Conservation (phyloP, 1,140 invertebrate species). For the Fopius arisanus region DNA sequence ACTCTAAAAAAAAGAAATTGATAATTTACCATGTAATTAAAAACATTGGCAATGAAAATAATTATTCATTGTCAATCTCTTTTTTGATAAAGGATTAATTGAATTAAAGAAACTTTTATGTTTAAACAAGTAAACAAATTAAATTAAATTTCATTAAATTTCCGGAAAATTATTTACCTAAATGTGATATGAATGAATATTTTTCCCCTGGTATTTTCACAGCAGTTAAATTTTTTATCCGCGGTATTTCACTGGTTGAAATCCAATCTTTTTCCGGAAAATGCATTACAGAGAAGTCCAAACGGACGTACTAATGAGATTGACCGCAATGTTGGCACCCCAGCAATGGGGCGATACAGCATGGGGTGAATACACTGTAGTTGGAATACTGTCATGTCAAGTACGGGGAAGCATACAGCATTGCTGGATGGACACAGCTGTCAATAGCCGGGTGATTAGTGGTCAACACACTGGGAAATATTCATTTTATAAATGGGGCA, state of each 20-base stretch:
- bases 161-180: too few relatives aligned
- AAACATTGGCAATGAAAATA: too few relatives aligned
- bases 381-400: not conserved
- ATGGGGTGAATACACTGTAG: not conserved
- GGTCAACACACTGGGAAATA: not conserved
- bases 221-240: not conserved
- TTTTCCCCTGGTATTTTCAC: not conserved
- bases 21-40: too few relatives aligned
- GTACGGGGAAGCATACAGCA: not conserved
- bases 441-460: not conserved
- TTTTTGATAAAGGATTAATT: too few relatives aligned
- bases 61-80: too few relatives aligned
- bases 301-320: conserved; percentile 3
- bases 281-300: not conserved
- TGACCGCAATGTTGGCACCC: not conserved
- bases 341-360: not conserved
- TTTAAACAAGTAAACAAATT: too few relatives aligned
- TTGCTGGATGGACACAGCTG: not conserved
- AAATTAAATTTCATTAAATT: too few relatives aligned
- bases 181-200: too few relatives aligned
- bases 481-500: not conserved
- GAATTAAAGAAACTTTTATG: too few relatives aligned
- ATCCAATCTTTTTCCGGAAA: not conserved
- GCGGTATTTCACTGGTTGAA: too few relatives aligned
- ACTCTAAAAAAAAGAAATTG: too few relatives aligned